Percentiles rank a stretch among this genome's conserved stretches.
phyloP scores from a whole-genome alignment of 2,797 vertebrate species.

The Coracias cyanogaster region DNA sequence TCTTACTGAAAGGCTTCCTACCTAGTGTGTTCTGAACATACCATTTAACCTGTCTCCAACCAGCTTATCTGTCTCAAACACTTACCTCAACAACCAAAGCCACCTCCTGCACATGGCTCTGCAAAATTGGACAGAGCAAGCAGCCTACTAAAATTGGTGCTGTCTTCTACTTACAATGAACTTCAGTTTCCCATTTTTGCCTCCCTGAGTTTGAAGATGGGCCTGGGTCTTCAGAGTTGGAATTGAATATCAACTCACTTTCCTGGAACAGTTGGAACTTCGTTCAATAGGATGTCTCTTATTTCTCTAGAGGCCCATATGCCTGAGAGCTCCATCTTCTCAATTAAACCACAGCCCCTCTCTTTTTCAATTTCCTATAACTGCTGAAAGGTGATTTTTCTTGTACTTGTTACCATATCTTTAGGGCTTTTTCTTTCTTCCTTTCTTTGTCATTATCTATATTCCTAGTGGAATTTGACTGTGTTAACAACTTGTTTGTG shows the following conservation, averaged over 20 bases:
- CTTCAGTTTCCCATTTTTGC: background rate
- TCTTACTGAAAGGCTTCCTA: background rate
- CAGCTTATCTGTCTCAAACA: background rate
- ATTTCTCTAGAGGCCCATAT: background rate
- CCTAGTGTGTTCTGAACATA: background rate
- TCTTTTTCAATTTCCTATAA: background rate
- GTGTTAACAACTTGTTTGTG: background rate
- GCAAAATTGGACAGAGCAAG: background rate
- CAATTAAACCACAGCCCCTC: background rate
- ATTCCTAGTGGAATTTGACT: background rate
- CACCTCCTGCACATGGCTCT: background rate
- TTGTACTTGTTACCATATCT: background rate
- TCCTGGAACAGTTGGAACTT: background rate
- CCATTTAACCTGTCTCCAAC: background rate
- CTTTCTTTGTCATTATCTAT: background rate
- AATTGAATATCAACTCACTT: background rate
- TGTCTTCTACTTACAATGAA: background rate
- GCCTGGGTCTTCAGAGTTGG: background rate
- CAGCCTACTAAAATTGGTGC: background rate
- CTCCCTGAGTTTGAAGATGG: background rate
- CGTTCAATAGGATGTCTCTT: background rate
- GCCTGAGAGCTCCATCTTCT: background rate
- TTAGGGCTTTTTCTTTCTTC: background rate
- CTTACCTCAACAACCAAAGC: background rate
- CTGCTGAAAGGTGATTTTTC: background rate